phyloP scores from a whole-genome alignment of 2,888 invertebrate species.

The Platycheirus rosarum region DNA sequence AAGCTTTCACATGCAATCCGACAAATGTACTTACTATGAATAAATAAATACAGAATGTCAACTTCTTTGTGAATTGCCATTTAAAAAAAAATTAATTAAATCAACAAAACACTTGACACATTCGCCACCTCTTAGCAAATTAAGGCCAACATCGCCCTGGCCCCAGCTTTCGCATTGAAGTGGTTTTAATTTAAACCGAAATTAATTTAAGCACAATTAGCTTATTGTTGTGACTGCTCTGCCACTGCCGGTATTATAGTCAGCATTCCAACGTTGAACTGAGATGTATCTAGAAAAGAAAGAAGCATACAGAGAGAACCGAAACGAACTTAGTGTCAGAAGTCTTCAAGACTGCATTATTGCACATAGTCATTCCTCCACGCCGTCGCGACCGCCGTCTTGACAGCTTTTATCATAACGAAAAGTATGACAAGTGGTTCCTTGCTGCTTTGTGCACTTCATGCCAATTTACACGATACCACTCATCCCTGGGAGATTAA shows the following conservation, averaged over 20 bases:
- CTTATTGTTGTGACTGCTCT: conserved; percentile 57
- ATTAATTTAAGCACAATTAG: conserved; percentile 47
- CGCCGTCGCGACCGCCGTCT: neutral
- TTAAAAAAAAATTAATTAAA: conserved; percentile 58
- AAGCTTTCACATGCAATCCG: conserved; percentile 45
- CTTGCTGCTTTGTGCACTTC: conserved; percentile 15
- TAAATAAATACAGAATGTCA: conserved; percentile 39
- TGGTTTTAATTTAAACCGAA: conserved; percentile 33
- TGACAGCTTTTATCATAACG: conserved; percentile 13
- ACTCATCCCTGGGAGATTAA: conserved; percentile 8
- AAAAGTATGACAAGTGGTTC: conserved; percentile 29
- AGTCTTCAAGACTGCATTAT: neutral
- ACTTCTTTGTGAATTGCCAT: conserved; percentile 50
- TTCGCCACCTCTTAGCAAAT: conserved; percentile 47
- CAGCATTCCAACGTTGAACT: neutral
- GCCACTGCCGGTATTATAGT: conserved; percentile 11
- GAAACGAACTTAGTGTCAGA: neutral
- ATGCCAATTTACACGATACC: conserved; percentile 40
- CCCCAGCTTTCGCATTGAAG: conserved; percentile 25
- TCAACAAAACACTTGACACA: conserved; percentile 69
- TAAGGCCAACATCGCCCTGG: conserved; percentile 23
- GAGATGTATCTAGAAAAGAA: neutral
- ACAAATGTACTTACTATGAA: conserved; percentile 10
- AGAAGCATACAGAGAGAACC: neutral
- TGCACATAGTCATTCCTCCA: too few species aligned